These are phyloP conservation scores for Chrysaora quinquecirrha DNA, from an alignment of 30 jellyfish, hydroid and myxozoan species.

Conservation along the genomic window DNA sequence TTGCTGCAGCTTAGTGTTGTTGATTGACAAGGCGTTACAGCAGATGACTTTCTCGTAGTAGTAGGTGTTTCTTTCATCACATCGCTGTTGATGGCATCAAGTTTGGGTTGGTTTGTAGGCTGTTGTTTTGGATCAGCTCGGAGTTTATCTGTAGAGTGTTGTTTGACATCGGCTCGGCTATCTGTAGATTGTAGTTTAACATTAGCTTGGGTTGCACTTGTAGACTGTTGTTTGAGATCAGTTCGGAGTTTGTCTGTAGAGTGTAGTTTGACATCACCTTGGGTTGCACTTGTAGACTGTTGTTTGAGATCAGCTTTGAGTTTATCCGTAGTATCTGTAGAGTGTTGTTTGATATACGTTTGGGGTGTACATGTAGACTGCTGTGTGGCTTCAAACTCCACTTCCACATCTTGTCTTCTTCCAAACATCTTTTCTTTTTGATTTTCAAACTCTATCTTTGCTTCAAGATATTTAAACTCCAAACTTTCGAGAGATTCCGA, in stretches of 20 bases:
- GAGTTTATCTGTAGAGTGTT: too few species aligned
- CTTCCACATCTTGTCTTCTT: too few species aligned
- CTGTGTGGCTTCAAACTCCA: too few species aligned
- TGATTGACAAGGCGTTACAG: background rate
- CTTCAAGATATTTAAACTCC: background rate
- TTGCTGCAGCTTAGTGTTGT: background rate
- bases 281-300: background rate
- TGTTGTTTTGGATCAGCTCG: too few species aligned
- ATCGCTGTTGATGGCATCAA: too few species aligned
- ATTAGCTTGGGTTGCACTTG: background rate
- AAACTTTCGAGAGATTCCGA: background rate
- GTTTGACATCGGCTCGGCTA: background rate
- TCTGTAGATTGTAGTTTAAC: background rate
- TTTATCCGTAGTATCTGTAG: background rate
- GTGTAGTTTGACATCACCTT: background rate
- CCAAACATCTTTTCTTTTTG: background rate
- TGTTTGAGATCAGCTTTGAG: background rate
- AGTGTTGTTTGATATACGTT: too few species aligned
- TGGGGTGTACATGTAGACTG: too few species aligned
- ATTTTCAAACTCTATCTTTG: background rate
- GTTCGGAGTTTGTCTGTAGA: too few species aligned
- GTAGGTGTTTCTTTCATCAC: too few species aligned
- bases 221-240: too few species aligned
- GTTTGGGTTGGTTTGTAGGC: too few species aligned
- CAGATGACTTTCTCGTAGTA: too few species aligned